Percentiles rank a stretch among this genome's conserved stretches.
Conservation (phyloP, 2,797 vertebrate genomes). For the Bradypodion pumilum region DNA sequence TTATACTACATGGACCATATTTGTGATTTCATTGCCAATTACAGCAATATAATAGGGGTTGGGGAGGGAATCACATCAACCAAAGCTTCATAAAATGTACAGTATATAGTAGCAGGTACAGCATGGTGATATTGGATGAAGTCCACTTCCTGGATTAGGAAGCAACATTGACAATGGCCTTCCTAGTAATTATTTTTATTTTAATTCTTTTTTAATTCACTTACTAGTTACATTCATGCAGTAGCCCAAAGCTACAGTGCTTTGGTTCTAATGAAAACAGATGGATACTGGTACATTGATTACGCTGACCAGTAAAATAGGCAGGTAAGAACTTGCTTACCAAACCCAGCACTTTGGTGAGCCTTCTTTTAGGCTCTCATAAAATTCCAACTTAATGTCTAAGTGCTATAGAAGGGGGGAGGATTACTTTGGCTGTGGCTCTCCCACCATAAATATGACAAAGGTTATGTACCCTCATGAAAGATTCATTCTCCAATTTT, state of each 20-base stretch:
- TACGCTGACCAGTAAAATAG: neutral
- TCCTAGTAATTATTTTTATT: neutral
- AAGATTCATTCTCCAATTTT: too few relatives aligned
- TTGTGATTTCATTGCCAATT: neutral
- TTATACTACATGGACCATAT: neutral
- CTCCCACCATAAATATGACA: too few relatives aligned
- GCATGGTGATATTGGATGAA: neutral
- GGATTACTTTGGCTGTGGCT: too few relatives aligned
- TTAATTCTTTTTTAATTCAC: neutral
- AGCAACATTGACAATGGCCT: neutral
- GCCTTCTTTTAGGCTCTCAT: too few relatives aligned
- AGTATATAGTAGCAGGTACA: neutral
- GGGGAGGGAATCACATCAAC: neutral
- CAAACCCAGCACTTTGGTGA: neutral
- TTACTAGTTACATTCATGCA: neutral
- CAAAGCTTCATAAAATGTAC: neutral
- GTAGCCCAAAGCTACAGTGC: neutral
- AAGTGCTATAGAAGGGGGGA: too few relatives aligned
- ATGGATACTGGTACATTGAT: neutral
- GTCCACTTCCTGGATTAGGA: neutral
- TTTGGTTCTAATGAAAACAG: neutral
- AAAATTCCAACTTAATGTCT: too few relatives aligned
- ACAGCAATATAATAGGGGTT: neutral
- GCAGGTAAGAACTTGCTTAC: neutral
- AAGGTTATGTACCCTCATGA: too few relatives aligned